phyloP scores from a whole-genome alignment of 2,113 vertebrate species.

The Crotophaga sulcirostris region DNA sequence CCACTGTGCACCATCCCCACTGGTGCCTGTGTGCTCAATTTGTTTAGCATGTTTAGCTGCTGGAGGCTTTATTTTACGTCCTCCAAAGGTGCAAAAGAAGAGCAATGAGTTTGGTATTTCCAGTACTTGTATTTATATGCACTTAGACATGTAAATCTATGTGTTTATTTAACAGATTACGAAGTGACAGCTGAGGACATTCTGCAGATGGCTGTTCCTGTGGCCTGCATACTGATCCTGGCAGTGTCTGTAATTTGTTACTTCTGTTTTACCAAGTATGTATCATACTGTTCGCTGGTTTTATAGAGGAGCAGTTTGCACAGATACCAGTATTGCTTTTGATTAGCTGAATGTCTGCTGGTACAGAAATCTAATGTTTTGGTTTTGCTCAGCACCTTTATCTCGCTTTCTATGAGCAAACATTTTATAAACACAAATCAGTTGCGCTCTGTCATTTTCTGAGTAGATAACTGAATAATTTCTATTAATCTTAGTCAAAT shows the following conservation, averaged over 20 bases:
- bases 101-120: not conserved
- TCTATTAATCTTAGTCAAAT: not conserved
- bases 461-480: not conserved
- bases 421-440: not conserved
- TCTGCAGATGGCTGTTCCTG: constrained; percentile 17
- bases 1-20: fast-evolving
- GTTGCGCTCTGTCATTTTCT: not conserved
- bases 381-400: not conserved
- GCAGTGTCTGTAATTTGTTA: constrained; percentile 53
- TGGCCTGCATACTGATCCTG: constrained; percentile 55
- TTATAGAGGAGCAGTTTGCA: not conserved
- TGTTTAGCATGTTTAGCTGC: not conserved
- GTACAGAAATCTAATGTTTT: not conserved
- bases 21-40: not conserved
- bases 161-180: constrained; percentile 51
- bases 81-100: not conserved
- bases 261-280: constrained; percentile 67
- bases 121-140: not conserved
- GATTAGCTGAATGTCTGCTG: not conserved
- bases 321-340: not conserved
- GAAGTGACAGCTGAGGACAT: not conserved
- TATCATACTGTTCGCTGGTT: not conserved
- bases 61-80: not conserved
- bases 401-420: not conserved
- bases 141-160: not conserved